Percentiles rank a stretch among this genome's conserved stretches.
Conservation (phyloP, 2,888 invertebrate genomes). For the Hartigia nigra region DNA sequence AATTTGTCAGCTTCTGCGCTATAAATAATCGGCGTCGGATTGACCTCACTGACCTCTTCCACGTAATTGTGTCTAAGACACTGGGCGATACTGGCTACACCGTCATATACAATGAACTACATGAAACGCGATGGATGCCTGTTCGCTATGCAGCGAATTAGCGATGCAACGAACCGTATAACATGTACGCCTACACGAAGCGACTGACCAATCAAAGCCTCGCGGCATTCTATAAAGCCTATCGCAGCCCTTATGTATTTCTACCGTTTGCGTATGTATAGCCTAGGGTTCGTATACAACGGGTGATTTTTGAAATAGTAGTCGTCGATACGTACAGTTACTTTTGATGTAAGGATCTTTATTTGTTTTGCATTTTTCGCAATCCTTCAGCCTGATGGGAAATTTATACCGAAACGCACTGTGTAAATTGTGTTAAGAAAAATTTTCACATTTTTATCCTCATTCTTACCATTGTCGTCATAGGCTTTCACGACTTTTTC, state of each 20-base stretch:
- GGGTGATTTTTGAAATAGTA: not conserved
- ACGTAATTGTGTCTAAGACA: not conserved
- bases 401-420: not conserved
- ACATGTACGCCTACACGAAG: constrained; percentile 41
- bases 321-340: not conserved
- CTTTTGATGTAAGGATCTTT: not conserved
- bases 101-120: not conserved
- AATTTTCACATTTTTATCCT: not conserved
- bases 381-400: not conserved
- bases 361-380: not conserved
- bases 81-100: not conserved
- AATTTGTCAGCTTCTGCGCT: not conserved
- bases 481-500: not conserved
- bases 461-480: not conserved
- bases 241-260: constrained; percentile 43
- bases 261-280: not conserved
- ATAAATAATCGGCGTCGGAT: not conserved
- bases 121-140: constrained; percentile 2
- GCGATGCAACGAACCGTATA: constrained; percentile 44
- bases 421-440: not conserved
- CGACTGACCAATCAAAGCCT: constrained; percentile 55
- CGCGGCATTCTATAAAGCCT: constrained; percentile 45
- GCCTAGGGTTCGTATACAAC: not conserved
- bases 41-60: not conserved
- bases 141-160: constrained; percentile 37